These are phyloP conservation scores for Platyrinchus mystaceus DNA, from an alignment of 2,797 vertebrate species.

Conservation along the genomic window DNA sequence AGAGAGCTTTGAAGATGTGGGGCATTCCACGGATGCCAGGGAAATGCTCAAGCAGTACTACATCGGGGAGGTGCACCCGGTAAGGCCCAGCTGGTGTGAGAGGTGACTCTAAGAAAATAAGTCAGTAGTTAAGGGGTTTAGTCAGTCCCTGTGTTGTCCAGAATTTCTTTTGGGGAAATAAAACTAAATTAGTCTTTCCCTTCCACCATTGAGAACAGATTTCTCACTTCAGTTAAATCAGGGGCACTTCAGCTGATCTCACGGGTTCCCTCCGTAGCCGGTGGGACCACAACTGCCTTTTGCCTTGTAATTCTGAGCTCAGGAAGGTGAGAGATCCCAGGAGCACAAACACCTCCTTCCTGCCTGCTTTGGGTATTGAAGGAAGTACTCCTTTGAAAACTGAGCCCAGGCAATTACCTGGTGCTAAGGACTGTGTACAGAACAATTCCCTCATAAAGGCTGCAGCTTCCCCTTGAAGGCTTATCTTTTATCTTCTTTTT, in stretches of 20 bases:
- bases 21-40: conserved; percentile 91
- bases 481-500: not conserved
- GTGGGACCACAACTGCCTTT: not conserved
- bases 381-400: not conserved
- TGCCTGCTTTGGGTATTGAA: not conserved
- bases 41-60: conserved; percentile 93
- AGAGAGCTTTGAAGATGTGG: conserved; percentile 95
- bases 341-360: not conserved
- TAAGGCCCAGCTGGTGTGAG: conserved; percentile 59
- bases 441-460: not conserved
- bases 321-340: not conserved
- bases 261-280: not conserved
- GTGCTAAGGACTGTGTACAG: not conserved
- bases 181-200: not conserved
- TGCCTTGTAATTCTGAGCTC: not conserved
- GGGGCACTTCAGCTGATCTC: not conserved
- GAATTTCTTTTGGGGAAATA: not conserved
- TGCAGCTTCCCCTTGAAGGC: conserved; percentile 12
- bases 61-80: conserved; percentile 90
- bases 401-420: not conserved
- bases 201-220: not conserved
- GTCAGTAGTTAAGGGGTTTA: not conserved
- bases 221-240: not conserved
- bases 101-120: not conserved
- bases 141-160: not conserved